A percentile compares a stretch with the other conserved stretches of the same genome.
phyloP scores from a whole-genome alignment of 2,888 invertebrate species.

The Ctena decussata region DNA sequence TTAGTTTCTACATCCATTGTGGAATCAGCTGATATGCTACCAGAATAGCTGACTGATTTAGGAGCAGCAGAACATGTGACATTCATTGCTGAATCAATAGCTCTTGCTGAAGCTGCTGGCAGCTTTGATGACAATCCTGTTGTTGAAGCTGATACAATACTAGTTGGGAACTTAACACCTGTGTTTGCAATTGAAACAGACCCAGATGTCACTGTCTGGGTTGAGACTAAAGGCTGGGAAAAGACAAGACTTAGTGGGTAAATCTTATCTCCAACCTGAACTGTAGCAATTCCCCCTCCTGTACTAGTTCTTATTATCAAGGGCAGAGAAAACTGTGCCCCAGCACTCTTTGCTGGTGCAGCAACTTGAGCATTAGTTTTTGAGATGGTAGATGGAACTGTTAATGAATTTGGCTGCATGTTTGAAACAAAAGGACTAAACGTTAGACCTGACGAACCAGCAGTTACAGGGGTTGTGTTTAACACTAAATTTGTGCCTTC shows the following conservation, averaged over 20 bases:
- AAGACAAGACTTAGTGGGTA: not conserved
- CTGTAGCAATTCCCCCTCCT: not conserved
- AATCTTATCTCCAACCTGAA: not conserved
- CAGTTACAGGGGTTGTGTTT: no score
- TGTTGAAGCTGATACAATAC: not conserved
- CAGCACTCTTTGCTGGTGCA: not conserved
- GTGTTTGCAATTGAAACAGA: not conserved
- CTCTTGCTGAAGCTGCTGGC: no score
- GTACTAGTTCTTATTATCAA: not conserved
- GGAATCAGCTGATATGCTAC: no score
- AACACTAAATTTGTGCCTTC: no score
- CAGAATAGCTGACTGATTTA: no score
- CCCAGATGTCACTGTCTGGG: not conserved
- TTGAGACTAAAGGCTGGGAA: not conserved
- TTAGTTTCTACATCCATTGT: no score
- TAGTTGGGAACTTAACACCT: not conserved
- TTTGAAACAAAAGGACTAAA: no score
- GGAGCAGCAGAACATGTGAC: no score
- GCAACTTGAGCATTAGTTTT: not conserved
- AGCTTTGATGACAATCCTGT: not conserved
- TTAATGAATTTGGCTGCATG: not conserved
- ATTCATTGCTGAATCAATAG: no score
- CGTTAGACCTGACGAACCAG: no score
- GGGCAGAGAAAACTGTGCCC: not conserved
- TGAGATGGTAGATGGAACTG: not conserved